Base-by-base conservation (phyloP, 1,140 invertebrate genomes). In the Drosophila obscura region DNA sequence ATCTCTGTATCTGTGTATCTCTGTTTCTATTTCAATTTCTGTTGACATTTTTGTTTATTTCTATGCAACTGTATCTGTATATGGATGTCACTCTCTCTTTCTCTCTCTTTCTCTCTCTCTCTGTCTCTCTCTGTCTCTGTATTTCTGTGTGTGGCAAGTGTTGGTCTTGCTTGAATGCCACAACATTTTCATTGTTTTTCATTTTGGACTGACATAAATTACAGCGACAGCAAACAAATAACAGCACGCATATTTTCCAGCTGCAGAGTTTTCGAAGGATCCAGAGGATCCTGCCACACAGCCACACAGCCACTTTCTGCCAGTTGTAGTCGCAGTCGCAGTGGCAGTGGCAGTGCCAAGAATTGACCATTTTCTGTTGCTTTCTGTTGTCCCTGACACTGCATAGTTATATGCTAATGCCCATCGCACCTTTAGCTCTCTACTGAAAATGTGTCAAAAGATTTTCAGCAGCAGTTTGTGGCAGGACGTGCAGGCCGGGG, bases 131-230 rank as follows among this genome's bases (percentile, higher is more conserved):
- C 16, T 16, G 0, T 16, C 19, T 43, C 28, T 59, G 43, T 41
- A 44, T 71, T 39, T 76, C 41, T 69, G 60, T 62, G 58, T 60
- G 43, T 55, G 63, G 19, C 46, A 66, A 77, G 77, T 67, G 73
- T 59, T 77, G 63, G 60, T 67, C 59, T 74, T 58, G 67, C 55
- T 74, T 73, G 68, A 69, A 53, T 80, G 59, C 60, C 67, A 80
- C 64, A 79, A 80, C 71, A 80, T 69, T 80, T 80, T 80, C 64
- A 69, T 71, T 71, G 64, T 81, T 74, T 81, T 81, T 73, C 28
- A 52, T 72, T 66, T 78, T 68, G 66, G 73, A 66, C 62, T 77
- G 79, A 82, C 79, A 82, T 82, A 82, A 82, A 82, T 82, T 82
- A 82, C 68, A 81, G 56, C 63, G 60, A 82, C 78, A 72, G 60